Conservation (phyloP, 2,888 invertebrate genomes). For the Lissonota sp. region DNA sequence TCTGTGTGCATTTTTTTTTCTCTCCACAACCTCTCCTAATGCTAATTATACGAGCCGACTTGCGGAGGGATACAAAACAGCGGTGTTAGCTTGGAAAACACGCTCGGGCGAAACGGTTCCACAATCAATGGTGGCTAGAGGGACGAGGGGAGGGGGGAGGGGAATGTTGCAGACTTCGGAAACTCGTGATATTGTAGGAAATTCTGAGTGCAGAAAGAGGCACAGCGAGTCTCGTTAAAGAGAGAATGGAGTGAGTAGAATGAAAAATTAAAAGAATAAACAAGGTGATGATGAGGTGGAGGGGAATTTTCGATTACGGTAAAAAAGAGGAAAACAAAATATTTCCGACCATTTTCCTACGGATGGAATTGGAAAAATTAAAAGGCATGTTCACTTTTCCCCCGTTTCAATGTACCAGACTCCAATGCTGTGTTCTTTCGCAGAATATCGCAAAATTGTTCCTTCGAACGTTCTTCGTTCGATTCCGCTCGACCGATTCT, state of each 20-base stretch:
- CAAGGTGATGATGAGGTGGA: background rate
- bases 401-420: too few species aligned
- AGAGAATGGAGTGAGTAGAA: too few species aligned
- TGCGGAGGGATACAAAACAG: background rate
- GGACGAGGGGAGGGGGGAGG: slow-evolving; percentile 1
- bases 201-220: background rate
- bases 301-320: slow-evolving; percentile 9
- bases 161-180: slow-evolving; percentile 31
- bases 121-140: slow-evolving; percentile 4
- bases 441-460: too few species aligned
- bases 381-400: too few species aligned
- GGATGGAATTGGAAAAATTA: too few species aligned
- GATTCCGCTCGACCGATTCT: too few species aligned
- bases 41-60: slow-evolving; percentile 63
- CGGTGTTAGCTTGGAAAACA: background rate
- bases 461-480: too few species aligned
- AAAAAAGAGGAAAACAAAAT: too few species aligned
- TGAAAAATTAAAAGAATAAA: too few species aligned
- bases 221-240: background rate
- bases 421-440: too few species aligned
- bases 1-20: slow-evolving; percentile 37
- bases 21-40: slow-evolving; percentile 51
- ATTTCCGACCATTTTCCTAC: too few species aligned
- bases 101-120: slow-evolving; percentile 1
- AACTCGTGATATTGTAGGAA: background rate